These are phyloP conservation scores for Xestia xanthographa DNA, from an alignment of 2,888 invertebrate genomes.

Conservation along the genomic window DNA sequence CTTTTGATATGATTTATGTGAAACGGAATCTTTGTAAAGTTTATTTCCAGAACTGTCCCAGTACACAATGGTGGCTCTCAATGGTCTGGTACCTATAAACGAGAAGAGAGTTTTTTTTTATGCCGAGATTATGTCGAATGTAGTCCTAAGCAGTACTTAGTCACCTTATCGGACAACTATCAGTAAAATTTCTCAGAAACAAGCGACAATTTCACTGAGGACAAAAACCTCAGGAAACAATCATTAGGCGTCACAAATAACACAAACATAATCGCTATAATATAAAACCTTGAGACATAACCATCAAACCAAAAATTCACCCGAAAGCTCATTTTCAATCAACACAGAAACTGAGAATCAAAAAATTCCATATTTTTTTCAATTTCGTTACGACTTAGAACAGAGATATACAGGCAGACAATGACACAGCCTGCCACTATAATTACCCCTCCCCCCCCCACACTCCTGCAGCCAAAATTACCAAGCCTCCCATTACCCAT, in stretches of 20 bases:
- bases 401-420: constrained; percentile 82
- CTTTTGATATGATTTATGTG: not conserved
- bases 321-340: constrained; percentile 62
- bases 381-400: constrained; percentile 81
- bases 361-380: constrained; percentile 67
- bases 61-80: not conserved
- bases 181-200: constrained; percentile 13
- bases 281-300: constrained; percentile 50
- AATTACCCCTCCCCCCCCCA: constrained; percentile 81
- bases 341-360: constrained; percentile 62
- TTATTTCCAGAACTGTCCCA: not conserved
- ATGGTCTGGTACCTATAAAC: not conserved
- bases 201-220: not conserved
- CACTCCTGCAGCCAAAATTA: constrained; percentile 83
- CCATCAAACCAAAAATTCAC: constrained; percentile 58
- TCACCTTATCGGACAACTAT: not conserved
- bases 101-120: not conserved
- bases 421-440: constrained; percentile 88
- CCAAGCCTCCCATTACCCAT: constrained; percentile 86
- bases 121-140: not conserved
- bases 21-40: not conserved
- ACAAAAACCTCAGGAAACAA: constrained; percentile 32
- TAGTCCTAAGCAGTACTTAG: not conserved
- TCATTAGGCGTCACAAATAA: constrained; percentile 41
- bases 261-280: constrained; percentile 39